Evolutionary conservation across 2,797 vertebrate genomes (phyloP), one percentile per base, ranked within the genome.

Genomic region (Hephaestus fuliginosus): DNA sequence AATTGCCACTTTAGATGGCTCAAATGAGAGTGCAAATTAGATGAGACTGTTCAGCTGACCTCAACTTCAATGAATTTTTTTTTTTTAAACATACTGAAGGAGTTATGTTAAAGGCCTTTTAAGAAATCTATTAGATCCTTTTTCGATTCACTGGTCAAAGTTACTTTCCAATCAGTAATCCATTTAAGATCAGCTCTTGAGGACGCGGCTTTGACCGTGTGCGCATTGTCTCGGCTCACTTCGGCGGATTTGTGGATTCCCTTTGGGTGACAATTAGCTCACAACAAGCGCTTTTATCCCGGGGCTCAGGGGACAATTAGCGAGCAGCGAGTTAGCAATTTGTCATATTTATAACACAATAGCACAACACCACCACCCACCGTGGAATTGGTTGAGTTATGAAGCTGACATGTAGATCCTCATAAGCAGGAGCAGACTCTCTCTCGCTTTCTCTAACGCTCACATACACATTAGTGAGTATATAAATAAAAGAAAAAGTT

Each of bases 181-280:
- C 77, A 58, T 89, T 81, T 85, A 86, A 55, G 73, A 83, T 84
- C 75, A 51, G 39, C 53, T 84, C 89, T 86, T 84, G 84, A 80
- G 81, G 85, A 78, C 44, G 7, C 48, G 3, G 2, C 28, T 63
- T 51, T 63, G 41, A 20, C 57, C n/a, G 0, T 17, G 70, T 68
- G 69, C 61, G 36, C 61, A 44, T 70, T 80, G 53, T 81, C 81
- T 68, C 44, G 41, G 39, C 74, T 75, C 56, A 65, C 79, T 82
- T 64, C 55, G 57, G 66, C 51, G 80, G 71, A 80, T 83, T 56
- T 30, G 71, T 62, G 70, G 61, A 22, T 83, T 91, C 88, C 92
- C 91, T 88, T 28, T 56, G 91, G 91, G 92, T 88, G 83, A 92
- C 91, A 93, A 93, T 93, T 94, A 93, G 78, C 88, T 81, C 89